Conservation (phyloP, 2,888 invertebrate species). For the Troilus luridus region DNA sequence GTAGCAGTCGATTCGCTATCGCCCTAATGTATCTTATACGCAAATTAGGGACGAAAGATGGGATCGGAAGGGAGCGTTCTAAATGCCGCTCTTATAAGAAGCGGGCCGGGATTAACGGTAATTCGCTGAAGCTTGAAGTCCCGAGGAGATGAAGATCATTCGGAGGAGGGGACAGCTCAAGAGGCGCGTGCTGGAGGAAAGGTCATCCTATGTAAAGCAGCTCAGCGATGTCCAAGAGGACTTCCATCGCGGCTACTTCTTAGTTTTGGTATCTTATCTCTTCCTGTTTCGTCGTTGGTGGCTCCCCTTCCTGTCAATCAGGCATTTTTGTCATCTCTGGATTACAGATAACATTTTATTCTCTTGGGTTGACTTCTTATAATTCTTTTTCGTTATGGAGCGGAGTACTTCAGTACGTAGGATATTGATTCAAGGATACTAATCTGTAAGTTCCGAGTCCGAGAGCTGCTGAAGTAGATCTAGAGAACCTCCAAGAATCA, state of each 20-base stretch:
- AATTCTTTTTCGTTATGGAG: too few species aligned
- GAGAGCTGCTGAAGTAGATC: too few species aligned
- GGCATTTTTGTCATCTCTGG: not conserved
- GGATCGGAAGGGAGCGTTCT: not conserved
- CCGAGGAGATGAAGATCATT: not conserved
- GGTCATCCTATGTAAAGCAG: conserved; percentile 44
- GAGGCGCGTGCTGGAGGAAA: conserved; percentile 26
- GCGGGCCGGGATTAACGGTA: not conserved
- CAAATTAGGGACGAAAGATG: not conserved
- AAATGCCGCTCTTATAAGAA: not conserved
- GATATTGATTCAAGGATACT: too few species aligned
- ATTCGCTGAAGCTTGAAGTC: not conserved
- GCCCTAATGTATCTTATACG: not conserved
- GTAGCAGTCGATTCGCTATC: not conserved
- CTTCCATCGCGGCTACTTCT: conserved; percentile 14
- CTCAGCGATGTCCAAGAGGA: not conserved
- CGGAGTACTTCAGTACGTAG: too few species aligned
- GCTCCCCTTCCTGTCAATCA: not conserved
- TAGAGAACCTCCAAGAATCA: too few species aligned
- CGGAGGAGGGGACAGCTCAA: not conserved
- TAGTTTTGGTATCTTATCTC: conserved; percentile 26
- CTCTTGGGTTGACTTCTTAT: too few species aligned
- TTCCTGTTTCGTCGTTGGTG: not conserved
- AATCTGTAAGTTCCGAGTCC: too few species aligned
- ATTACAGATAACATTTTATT: not conserved